Conservation (phyloP, 2,888 invertebrate genomes). For the Morinoia aosen region DNA sequence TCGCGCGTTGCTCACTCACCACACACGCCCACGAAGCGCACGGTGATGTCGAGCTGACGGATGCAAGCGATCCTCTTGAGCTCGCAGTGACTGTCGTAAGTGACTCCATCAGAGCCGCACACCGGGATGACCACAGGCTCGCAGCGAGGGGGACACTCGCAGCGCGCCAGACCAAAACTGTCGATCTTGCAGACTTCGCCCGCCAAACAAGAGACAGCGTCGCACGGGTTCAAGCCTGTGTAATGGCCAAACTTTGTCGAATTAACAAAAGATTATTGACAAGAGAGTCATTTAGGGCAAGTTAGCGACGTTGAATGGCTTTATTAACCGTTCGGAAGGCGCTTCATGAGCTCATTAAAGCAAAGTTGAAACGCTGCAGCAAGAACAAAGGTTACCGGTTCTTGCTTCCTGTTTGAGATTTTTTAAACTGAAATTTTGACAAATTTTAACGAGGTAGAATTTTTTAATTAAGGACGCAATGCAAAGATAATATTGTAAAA, state of each 20-base stretch:
- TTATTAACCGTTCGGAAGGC: conserved; percentile 16
- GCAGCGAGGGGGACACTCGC: conserved; percentile 85
- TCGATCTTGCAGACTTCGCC: conserved; percentile 87
- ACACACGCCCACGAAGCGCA: conserved; percentile 79
- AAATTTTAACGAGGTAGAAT: neutral
- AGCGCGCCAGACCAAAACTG: conserved; percentile 84
- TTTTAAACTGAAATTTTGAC: neutral
- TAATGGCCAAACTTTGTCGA: conserved; percentile 43
- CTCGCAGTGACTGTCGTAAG: conserved; percentile 75
- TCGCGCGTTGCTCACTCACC: conserved; percentile 73
- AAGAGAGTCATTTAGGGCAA: conserved; percentile 30
- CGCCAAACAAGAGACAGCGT: conserved; percentile 81
- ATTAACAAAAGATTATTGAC: conserved; percentile 44
- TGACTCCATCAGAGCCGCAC: conserved; percentile 72
- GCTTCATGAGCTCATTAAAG: conserved; percentile 21
- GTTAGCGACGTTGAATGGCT: conserved; percentile 45
- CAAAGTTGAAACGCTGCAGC: neutral
- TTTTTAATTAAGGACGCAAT: neutral
- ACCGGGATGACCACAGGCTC: conserved; percentile 81
- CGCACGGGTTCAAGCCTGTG: conserved; percentile 87
- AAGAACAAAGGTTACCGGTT: neutral
- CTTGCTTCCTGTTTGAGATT: neutral
- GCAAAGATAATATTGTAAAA: neutral
- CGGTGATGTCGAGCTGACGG: conserved; percentile 74
- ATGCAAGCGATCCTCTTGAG: conserved; percentile 73